A percentile compares a stretch with the other conserved stretches of the same genome.
These are phyloP conservation scores for Amphilophus citrinellus DNA, from an alignment of 2,113 vertebrate genomes.

Conservation along the genomic window DNA sequence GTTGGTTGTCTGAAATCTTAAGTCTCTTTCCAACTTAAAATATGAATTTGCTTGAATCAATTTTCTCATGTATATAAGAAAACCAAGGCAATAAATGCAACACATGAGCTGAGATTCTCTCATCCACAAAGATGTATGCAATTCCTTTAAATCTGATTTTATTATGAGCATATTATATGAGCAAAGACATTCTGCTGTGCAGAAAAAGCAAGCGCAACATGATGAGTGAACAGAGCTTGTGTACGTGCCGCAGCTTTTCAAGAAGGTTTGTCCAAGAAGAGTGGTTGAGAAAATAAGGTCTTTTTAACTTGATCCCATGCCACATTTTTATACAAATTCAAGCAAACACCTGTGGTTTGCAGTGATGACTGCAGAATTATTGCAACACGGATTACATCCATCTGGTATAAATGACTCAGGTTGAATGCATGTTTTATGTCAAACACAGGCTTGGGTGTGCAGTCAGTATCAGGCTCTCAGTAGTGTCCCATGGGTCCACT, in stretches of 20 bases:
- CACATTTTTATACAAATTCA: background rate
- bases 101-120: background rate
- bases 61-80: background rate
- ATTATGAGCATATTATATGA: background rate
- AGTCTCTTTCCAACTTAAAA: background rate
- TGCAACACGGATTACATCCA: constrained; percentile 13
- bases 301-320: background rate
- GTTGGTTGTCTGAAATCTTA: background rate
- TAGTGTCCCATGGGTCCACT: constrained; percentile 4
- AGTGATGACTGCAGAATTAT: background rate
- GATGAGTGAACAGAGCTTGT: background rate
- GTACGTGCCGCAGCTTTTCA: background rate
- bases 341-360: background rate
- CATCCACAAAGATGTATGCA: background rate
- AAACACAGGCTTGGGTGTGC: constrained; percentile 15
- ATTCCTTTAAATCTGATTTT: background rate
- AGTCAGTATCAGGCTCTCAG: constrained; percentile 15
- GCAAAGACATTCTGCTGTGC: background rate
- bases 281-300: background rate
- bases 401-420: constrained; percentile 12
- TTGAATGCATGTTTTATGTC: background rate
- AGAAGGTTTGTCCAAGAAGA: background rate
- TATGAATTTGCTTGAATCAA: background rate
- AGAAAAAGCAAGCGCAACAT: background rate
- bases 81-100: background rate